These are phyloP conservation scores for Spodoptera littoralis DNA, from an alignment of 2,888 invertebrate genomes.

Conservation along the genomic window DNA sequence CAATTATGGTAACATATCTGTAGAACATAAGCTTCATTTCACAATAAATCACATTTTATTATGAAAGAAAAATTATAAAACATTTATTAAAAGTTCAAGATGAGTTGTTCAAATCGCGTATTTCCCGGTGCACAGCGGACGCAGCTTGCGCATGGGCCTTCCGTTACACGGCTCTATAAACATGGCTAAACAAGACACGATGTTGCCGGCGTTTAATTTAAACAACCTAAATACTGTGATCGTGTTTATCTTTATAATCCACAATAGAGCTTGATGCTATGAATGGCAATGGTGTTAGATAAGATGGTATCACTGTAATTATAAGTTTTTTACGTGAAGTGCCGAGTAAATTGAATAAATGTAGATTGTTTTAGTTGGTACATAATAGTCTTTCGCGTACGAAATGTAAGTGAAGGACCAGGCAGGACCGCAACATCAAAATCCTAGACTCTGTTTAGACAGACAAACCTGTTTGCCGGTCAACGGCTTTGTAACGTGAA, in stretches of 20 bases:
- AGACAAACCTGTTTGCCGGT: slow-evolving; percentile 36
- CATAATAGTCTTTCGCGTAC: neutral
- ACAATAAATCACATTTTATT: slow-evolving; percentile 16
- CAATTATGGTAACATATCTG: too few species aligned
- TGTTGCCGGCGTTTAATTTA: slow-evolving; percentile 37
- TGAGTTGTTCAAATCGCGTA: slow-evolving; percentile 59
- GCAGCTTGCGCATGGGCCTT: slow-evolving; percentile 77
- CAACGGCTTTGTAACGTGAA: slow-evolving; percentile 26
- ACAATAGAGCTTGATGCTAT: slow-evolving; percentile 8
- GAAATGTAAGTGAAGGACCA: too few species aligned
- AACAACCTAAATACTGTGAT: slow-evolving; percentile 35
- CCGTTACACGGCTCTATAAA: slow-evolving; percentile 63
- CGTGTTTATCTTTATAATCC: slow-evolving; percentile 36
- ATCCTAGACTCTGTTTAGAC: slow-evolving; percentile 19
- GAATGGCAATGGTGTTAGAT: neutral
- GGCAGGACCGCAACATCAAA: neutral
- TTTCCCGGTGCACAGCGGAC: slow-evolving; percentile 72
- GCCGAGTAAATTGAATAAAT: neutral
- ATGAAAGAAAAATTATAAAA: slow-evolving; percentile 37
- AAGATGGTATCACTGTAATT: neutral
- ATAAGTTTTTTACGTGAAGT: neutral
- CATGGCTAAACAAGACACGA: slow-evolving; percentile 40
- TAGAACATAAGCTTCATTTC: neutral
- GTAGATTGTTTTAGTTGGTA: neutral
- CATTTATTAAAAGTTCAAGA: slow-evolving; percentile 22